Evolutionary conservation across 30 jellyfish, hydroid and myxozoan species (phyloP).

Genomic region (Aurelia sp.): DNA sequence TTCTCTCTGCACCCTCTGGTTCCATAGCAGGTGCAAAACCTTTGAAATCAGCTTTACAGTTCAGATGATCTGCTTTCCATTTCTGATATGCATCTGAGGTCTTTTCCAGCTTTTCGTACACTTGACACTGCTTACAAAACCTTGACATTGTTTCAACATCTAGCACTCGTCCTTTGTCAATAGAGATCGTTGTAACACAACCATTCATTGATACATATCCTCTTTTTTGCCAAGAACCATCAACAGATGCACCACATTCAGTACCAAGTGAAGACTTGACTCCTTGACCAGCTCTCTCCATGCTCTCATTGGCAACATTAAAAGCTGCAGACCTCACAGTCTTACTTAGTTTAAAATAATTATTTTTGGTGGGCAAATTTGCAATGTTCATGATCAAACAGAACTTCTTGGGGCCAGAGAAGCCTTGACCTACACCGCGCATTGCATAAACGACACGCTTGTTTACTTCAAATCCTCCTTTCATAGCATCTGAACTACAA

Average conservation of each 20-base stretch:
- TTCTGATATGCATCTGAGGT: neutral
- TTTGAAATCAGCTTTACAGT: neutral
- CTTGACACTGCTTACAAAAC: neutral
- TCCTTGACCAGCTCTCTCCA: slow-evolving; percentile 46
- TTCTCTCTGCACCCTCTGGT: neutral
- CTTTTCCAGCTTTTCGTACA: neutral
- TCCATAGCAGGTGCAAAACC: slow-evolving; percentile 5
- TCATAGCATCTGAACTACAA: too few relatives aligned
- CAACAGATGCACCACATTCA: neutral
- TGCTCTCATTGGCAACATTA: slow-evolving; percentile 27
- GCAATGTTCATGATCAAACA: too few relatives aligned
- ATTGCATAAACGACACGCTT: too few relatives aligned
- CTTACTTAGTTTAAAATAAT: too few relatives aligned
- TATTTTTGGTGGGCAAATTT: too few relatives aligned
- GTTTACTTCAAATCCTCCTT: too few relatives aligned
- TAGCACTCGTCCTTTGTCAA: neutral
- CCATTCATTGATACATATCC: slow-evolving; percentile 3
- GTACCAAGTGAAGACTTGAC: neutral
- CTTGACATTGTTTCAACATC: slow-evolving; percentile 2
- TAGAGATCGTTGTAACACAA: neutral
- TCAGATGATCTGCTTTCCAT: neutral
- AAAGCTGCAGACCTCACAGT: neutral
- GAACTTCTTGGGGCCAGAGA: too few relatives aligned
- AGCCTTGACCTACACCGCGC: too few relatives aligned
- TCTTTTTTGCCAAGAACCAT: slow-evolving; percentile 4